Evolutionary conservation across 2,888 invertebrate genomes (phyloP), one percentile per base, ranked within the genome.

Genomic region (Candidula unifasciata): DNA sequence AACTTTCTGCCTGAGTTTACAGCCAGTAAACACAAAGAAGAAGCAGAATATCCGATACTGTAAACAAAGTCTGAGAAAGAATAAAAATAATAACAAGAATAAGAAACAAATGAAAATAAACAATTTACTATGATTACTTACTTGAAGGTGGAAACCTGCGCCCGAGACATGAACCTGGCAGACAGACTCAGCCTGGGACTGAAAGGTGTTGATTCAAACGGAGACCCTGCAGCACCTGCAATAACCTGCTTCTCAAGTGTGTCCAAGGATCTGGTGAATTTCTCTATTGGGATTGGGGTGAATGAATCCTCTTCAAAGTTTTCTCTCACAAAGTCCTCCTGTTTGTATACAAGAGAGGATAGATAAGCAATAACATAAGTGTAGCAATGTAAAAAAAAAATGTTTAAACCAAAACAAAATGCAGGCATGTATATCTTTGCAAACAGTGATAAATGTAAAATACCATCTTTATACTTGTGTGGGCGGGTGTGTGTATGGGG

Each of bases 291-390:
- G 27, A 88, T 78, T 0, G 91, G 91, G 0, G 91, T 89, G 82
- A 92, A 92, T 74, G 88, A 89, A 81, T 91, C 88, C 86, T 91
- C 91, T 83, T 92, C 92, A 89, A 91, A 92, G 77, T 91, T 91
- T 68, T 92, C 91, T 81, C 90, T 89, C 37, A 92, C 87, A 80
- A 91, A 92, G 77, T 90, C 90, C 87, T 92, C 91, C 90, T 91
- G 86, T n/a, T 74, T 54, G 54, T 2, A 54, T 1, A 54, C 16
- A 73, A 30, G 30, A 44, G n/a, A 74, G 16, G 18, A 69, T 0
- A 52, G 71, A 44, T 71, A 6, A 73, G 73, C 24, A 73, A n/a
- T 5, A 44, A 73, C 0, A n/a, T 27, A 66, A n/a, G 3, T 0
- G 0, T 18, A 73, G 13, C 1, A 44, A 10, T 44, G n/a, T n/a